A percentile compares a stretch with the other conserved stretches of the same genome.
Conservation (phyloP, 1,140 invertebrate species). For the Listronotus bonariensis region DNA sequence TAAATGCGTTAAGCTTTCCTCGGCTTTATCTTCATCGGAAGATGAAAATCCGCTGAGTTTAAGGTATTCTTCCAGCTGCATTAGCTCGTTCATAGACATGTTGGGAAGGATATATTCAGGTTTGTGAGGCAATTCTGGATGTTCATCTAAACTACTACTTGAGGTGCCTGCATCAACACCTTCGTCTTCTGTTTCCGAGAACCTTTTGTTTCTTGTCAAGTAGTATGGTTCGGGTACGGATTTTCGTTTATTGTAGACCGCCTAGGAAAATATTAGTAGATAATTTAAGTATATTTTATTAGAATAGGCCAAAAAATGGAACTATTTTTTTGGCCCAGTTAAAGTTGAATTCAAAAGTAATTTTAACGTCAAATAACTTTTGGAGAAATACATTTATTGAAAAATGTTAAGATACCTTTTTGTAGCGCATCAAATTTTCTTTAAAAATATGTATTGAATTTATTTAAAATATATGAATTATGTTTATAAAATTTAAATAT, state of each 20-base stretch:
- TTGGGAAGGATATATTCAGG: conserved; percentile 48
- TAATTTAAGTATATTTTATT: no score
- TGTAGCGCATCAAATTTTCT: no score
- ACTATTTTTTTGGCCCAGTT: no score
- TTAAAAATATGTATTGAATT: no score
- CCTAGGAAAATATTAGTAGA: conserved; percentile 7
- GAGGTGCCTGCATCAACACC: conserved; percentile 56
- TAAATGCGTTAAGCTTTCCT: conserved; percentile 68
- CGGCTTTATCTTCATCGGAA: conserved; percentile 68
- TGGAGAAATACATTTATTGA: no score
- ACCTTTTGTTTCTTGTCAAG: conserved; percentile 56
- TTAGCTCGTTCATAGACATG: conserved; percentile 67
- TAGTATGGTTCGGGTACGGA: conserved; percentile 75
- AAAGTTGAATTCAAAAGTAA: no score
- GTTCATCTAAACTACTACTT: conserved; percentile 54
- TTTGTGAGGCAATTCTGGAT: conserved; percentile 56
- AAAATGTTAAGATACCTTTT: no score
- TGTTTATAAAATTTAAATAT: no score
- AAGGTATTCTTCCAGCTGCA: conserved; percentile 73
- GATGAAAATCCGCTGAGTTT: conserved; percentile 72
- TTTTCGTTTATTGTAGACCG: conserved; percentile 63
- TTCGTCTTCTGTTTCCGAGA: conserved; percentile 67
- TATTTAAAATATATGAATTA: no score
- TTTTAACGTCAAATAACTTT: no score
- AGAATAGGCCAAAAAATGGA: no score